Base-by-base conservation (phyloP, 2,113 vertebrate species). In the Podarcis raffonei region DNA sequence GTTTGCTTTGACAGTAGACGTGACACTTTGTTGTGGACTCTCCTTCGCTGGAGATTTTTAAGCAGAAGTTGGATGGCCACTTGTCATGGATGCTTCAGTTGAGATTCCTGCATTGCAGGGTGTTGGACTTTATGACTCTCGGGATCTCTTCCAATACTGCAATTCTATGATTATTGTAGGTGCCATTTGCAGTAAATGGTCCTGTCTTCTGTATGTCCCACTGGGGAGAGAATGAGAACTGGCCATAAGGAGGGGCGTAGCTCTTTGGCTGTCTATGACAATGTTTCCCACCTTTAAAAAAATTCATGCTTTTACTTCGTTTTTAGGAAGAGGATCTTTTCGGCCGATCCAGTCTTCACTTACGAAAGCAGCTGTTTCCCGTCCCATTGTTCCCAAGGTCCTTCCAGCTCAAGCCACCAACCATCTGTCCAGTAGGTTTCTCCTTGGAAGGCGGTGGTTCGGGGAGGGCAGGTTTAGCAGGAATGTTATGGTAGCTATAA, bases 271-370 rank as follows among this genome's bases (percentile, higher is more conserved):
- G 3, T 18, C 66, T 71, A 15, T 13, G 30, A 15, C n/a, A 30
- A 62, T 62, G 35, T 22, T 20, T 12, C 7, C 71, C 11, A 20
- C 53, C 89, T 81, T 86, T 59, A 15, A 65, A 84, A 84, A 90
- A 11, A 57, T 74, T 93, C 89, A 92, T 16, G 1, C 57, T 42
- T 90, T 69, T 87, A 90, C 77, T 84, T 92, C 69, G 7, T 79
- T 85, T n/a, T 27, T 87, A 98, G 97, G 97, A 84, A 98, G 98
- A 92, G 99, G 99, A 91, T 99, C 98, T 0, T 99, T 99, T 96
- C 98, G 98, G 90, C 99, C 99, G 69, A 98, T 99, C 95, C 98
- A 99, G 91, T 97, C 98, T 71, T 98, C 98, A 5, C 95, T 98
- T 84, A 95, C 97, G 93, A 98, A 98, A 91, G 94, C 97, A 39